These are phyloP conservation scores for Lepilemur ruficaudatus DNA, from an alignment of 2,797 vertebrate genomes.

Conservation along the genomic window DNA sequence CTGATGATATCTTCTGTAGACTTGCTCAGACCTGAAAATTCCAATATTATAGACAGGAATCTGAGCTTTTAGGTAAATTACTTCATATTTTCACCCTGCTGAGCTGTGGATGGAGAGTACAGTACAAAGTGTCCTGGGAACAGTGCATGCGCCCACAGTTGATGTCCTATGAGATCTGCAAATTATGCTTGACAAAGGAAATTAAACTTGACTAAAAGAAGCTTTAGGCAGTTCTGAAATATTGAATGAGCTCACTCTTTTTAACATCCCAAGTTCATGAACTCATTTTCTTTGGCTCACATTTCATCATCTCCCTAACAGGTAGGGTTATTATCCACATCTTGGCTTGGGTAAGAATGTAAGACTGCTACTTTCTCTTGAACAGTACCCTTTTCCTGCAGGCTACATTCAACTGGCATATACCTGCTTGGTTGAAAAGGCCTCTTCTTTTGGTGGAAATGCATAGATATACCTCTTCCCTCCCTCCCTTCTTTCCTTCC, in stretches of 20 bases:
- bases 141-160: background rate
- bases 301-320: conserved; percentile 66
- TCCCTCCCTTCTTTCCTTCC: accelerated
- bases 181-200: conserved; percentile 70
- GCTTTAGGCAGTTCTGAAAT: conserved; percentile 62
- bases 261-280: conserved; percentile 67
- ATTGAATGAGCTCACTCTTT: conserved; percentile 43
- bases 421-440: background rate
- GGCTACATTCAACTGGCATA: background rate
- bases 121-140: background rate
- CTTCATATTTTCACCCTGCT: conserved; percentile 38
- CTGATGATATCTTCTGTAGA: conserved; percentile 20
- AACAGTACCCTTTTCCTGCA: conserved; percentile 10
- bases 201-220: conserved; percentile 69
- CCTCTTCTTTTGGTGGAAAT: background rate
- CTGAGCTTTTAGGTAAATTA: conserved; percentile 57
- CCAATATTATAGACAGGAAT: conserved; percentile 50
- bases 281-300: conserved; percentile 69
- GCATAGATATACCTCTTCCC: background rate
- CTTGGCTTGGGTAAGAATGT: conserved; percentile 5
- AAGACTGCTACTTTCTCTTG: conserved; percentile 11
- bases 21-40: conserved; percentile 55
- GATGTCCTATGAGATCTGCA: conserved; percentile 49
- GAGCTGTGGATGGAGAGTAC: conserved; percentile 37
- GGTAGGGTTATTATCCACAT: conserved; percentile 45